A percentile compares a stretch with the other conserved stretches of the same genome.
phyloP scores from a whole-genome alignment of 2,797 vertebrate genomes.

The Fratercula arctica region DNA sequence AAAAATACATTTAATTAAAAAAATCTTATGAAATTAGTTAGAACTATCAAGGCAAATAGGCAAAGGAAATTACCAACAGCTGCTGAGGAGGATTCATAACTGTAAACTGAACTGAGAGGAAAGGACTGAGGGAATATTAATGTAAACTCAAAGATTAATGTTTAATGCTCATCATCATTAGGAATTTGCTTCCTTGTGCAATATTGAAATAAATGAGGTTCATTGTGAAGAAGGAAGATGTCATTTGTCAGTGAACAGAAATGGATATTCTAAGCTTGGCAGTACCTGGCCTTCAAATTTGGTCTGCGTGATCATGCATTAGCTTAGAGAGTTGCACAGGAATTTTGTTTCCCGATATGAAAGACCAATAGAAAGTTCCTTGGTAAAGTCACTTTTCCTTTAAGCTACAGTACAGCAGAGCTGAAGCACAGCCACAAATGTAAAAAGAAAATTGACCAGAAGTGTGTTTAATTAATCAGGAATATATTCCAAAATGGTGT shows the following conservation, averaged over 20 bases:
- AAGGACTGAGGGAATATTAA: neutral
- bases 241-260: neutral
- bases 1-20: neutral
- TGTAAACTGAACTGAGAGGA: neutral
- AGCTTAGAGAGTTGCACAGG: neutral
- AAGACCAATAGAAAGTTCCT: neutral
- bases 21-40: neutral
- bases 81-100: neutral
- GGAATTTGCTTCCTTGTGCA: neutral
- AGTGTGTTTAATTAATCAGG: neutral
- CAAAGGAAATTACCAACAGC: neutral
- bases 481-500: neutral
- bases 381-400: neutral
- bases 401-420: neutral
- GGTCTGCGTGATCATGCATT: neutral
- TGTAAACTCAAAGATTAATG: neutral
- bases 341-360: neutral
- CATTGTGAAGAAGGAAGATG: neutral
- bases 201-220: neutral
- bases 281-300: neutral
- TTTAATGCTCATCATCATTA: neutral
- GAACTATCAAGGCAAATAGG: neutral
- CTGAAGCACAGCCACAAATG: neutral
- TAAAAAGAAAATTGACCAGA: neutral
- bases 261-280: neutral